Base-by-base conservation (phyloP, 1,140 invertebrate species). In the Bicyclus anynana region DNA sequence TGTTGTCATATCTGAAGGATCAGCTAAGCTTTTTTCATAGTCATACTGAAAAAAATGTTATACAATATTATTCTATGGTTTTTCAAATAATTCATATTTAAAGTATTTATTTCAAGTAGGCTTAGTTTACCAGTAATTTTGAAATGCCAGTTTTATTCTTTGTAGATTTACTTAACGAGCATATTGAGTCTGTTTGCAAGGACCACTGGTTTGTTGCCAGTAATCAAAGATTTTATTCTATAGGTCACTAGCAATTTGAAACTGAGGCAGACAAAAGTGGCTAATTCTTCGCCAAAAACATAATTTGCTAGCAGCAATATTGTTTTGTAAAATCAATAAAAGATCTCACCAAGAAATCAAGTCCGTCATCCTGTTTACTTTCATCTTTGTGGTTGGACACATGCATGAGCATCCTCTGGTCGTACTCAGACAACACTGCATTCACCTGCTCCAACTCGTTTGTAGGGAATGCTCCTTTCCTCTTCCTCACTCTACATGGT, bases 381-480 rank as follows among this genome's bases (percentile, higher is more conserved):
- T 79, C 72, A 55, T 77, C 69, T 54, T 76, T 72, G 37, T 73
- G 77, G 18, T 75, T 74, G 9, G 82, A 74, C 7, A 84, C 67
- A 70, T 86, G 82, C 75, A 89, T 74, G 20, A 88, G 53, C 72
- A 84, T 80, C 7, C 86, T 56, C 49, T 86, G 82, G 53, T 87
- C 84, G 77, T 89, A 89, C 52, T 89, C 86, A 12, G 84, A 86
- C 0, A 89, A 69, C 9, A 84, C 83, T 14, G 80, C 70, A 72
- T 87, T 89, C 17, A 87, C 84, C 78, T 89, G 86, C 52, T 89
- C 86, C 47, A 89, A 38, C 33, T 89, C 81, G 74, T 83, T 80
- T 5, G 51, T 17, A 23, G 84, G 76, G 5, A 89, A 56, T 12
- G 57, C 78, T 27, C 77, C 80, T 68, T 84, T 89, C 60, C 84